Evolutionary conservation across 2,113 vertebrate species (phyloP).

Genomic region (Myrmecophaga tridactyla): DNA sequence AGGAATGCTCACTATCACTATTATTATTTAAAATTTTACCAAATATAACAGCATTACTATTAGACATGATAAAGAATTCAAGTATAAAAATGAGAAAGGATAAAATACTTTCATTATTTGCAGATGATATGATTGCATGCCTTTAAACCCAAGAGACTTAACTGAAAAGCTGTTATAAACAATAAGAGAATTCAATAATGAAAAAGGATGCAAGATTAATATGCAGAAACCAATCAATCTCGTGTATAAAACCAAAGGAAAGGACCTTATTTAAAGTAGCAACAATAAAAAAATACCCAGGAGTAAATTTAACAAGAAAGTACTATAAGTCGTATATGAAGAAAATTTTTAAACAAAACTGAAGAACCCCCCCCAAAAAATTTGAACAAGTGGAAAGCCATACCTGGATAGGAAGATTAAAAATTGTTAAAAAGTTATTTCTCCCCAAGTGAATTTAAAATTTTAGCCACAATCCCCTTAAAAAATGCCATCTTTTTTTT

Average conservation of each 20-base stretch:
- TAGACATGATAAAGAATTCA: background rate
- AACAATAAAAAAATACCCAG: background rate
- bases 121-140: background rate
- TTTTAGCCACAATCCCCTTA: background rate
- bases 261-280: background rate
- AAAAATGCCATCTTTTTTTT: background rate
- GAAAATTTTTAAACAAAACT: background rate
- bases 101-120: background rate
- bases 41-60: background rate
- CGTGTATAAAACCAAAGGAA: background rate
- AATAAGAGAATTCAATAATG: background rate
- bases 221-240: background rate
- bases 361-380: background rate
- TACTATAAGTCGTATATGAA: background rate
- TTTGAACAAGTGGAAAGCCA: background rate
- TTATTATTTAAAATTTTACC: background rate
- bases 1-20: background rate
- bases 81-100: background rate
- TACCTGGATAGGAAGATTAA: background rate
- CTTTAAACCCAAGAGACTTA: background rate
- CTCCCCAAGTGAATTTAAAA: background rate
- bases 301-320: background rate
- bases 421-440: background rate
- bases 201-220: constrained; percentile 13
- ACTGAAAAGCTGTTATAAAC: background rate